phyloP scores from a whole-genome alignment of 1,140 invertebrate species.

The Meloidogyne chitwoodi region DNA sequence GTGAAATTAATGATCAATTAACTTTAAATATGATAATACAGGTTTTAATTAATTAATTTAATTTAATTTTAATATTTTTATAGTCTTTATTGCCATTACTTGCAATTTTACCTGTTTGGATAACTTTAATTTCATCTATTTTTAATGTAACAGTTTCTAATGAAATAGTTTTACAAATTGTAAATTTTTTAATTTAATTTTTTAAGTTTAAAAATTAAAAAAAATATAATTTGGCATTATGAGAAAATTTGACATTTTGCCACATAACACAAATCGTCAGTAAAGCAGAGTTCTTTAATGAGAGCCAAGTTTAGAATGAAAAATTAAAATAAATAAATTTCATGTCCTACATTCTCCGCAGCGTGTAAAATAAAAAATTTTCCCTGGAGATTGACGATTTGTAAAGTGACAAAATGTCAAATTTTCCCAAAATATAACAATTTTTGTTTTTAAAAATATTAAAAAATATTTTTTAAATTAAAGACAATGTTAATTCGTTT shows the following conservation, averaged over 20 bases:
- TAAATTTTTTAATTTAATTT: not conserved
- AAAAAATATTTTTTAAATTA: not conserved
- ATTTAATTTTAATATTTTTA: not conserved
- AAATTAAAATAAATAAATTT: no score
- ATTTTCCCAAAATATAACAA: no score
- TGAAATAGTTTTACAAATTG: not conserved
- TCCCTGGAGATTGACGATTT: no score
- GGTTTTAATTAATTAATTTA: not conserved
- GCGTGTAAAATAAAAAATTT: no score
- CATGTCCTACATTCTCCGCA: no score
- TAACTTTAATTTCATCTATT: not conserved
- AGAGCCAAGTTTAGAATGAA: no score
- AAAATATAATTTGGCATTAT: no score
- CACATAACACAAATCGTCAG: no score
- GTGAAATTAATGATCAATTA: not conserved
- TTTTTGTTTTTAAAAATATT: no score
- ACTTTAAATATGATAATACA: constrained; percentile 6
- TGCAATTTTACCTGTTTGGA: not conserved
- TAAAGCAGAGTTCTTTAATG: no score
- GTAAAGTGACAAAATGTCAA: no score
- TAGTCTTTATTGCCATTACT: not conserved
- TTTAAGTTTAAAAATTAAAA: no score
- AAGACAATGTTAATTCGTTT: not conserved
- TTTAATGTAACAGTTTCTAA: not conserved
- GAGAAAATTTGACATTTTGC: not conserved